Percentiles rank a stretch among this genome's conserved stretches.
These are phyloP conservation scores for Euura lappo DNA, from an alignment of 1,140 invertebrate species.

Conservation along the genomic window DNA sequence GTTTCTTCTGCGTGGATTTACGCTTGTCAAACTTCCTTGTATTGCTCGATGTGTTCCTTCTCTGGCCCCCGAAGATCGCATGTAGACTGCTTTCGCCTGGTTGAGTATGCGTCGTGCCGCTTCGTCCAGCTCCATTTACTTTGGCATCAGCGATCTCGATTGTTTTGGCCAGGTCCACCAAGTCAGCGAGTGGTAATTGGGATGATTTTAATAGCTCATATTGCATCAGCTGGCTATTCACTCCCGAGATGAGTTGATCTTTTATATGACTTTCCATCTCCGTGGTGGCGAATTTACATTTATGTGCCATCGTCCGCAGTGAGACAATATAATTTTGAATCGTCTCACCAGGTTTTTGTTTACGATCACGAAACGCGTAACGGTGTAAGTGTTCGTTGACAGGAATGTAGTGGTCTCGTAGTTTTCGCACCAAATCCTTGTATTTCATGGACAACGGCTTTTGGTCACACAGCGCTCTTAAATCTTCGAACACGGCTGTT, in stretches of 20 bases:
- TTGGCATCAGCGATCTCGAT: slow-evolving; percentile 11
- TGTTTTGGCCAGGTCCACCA: slow-evolving; percentile 11
- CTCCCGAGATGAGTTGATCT: no score
- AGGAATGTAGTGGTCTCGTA: no score
- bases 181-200: not conserved
- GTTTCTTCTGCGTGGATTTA: not conserved
- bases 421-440: no score
- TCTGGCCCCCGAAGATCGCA: not conserved
- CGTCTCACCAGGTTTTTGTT: slow-evolving; percentile 8
- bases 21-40: not conserved
- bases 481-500: not conserved
- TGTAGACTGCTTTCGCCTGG: no score
- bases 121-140: not conserved
- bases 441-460: no score
- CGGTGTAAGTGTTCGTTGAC: no score
- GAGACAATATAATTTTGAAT: slow-evolving; percentile 13
- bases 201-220: slow-evolving; percentile 14
- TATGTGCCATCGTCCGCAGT: no score
- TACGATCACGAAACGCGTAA: no score
- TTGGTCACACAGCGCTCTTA: no score
- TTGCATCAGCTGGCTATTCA: no score
- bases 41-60: not conserved
- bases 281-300: no score
- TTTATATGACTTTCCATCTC: no score
- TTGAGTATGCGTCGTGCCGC: not conserved